These are phyloP conservation scores for pig (Sus scrofa) DNA, from an alignment of 2,113 vertebrate genomes.

Conservation along the genomic window T2T-Sscrofa CM000827.6:105602001-105602500, in stretches of 20 bases:
- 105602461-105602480: slow-evolving; percentile 21
- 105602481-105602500: not conserved
- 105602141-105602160: slow-evolving; percentile 39
- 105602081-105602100: slow-evolving; percentile 50
- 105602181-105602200: slow-evolving; percentile 9
- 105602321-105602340: slow-evolving; percentile 66
- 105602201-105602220: slow-evolving; percentile 49
- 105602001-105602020: slow-evolving; percentile 54
- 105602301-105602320: slow-evolving; percentile 60
- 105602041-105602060: slow-evolving; percentile 71
- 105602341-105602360: slow-evolving; percentile 22
- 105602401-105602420: not conserved
- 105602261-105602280: not conserved
- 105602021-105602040: slow-evolving; percentile 71
- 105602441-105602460: not conserved
- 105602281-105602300: slow-evolving; percentile 61
- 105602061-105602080: slow-evolving; percentile 73
- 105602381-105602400: not conserved
- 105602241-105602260: not conserved
- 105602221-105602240: not conserved
- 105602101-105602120: slow-evolving; percentile 15
- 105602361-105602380: not conserved
- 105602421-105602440: slow-evolving; percentile 2
- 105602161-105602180: slow-evolving; percentile 44
- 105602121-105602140: slow-evolving; percentile 32